phyloP scores from a whole-genome alignment of 2,888 invertebrate genomes.

The Nemoura dubitans region DNA sequence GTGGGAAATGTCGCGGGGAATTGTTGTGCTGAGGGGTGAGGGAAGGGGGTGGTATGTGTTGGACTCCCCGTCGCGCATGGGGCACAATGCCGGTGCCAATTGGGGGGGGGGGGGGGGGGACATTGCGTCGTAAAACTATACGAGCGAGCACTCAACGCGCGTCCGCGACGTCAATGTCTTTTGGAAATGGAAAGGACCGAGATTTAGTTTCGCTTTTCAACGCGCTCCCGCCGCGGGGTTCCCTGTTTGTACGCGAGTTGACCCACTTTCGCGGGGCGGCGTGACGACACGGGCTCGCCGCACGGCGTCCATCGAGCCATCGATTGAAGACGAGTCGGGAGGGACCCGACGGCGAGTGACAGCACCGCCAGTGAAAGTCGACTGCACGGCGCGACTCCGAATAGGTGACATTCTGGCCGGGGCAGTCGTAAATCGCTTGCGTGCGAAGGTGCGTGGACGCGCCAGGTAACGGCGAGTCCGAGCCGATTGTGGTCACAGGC shows the following conservation, averaged over 20 bases:
- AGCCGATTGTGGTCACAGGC: neutral
- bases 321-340: no score
- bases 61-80: no score
- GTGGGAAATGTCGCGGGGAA: no score
- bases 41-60: no score
- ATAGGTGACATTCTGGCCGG: neutral
- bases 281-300: no score
- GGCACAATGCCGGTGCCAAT: neutral
- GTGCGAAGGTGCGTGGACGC: no score
- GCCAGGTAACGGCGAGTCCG: neutral
- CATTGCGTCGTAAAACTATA: constrained; percentile 1
- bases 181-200: constrained; percentile 21
- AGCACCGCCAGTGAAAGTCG: neutral
- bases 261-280: neutral
- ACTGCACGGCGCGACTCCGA: no score
- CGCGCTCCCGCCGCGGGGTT: neutral
- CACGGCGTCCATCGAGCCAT: no score
- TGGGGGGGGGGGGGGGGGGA: neutral
- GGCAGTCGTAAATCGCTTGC: neutral
- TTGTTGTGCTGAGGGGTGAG: no score
- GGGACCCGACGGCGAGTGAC: no score
- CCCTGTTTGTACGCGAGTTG: neutral
- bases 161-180: neutral
- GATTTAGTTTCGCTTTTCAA: neutral
- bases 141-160: neutral